Conservation (phyloP, 2,113 vertebrate genomes). For the Mastomys natalensis region DNA sequence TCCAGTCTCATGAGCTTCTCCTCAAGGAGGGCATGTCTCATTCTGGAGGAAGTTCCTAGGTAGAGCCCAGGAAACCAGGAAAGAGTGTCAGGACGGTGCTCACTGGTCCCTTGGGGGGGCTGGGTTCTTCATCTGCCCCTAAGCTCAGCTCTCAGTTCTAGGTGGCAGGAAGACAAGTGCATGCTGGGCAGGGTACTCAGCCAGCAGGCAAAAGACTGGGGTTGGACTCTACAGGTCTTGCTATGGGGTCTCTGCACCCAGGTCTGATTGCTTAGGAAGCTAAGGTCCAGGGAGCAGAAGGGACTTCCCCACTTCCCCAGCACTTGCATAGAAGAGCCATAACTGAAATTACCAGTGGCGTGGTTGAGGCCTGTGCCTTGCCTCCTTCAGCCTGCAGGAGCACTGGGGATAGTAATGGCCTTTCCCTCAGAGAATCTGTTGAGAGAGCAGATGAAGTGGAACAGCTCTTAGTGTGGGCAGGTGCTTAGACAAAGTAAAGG, state of each 20-base stretch:
- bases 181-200: no score
- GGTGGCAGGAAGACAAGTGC: not conserved
- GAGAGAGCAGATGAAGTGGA: no score
- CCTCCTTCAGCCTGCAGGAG: not conserved
- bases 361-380: not conserved
- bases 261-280: not conserved
- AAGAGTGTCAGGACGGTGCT: not conserved
- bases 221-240: not conserved
- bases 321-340: not conserved
- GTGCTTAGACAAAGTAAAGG: rapidly evolving
- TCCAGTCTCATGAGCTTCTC: not conserved
- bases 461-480: not conserved
- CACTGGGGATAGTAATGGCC: not conserved
- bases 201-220: not conserved
- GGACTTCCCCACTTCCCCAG: no score
- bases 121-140: not conserved
- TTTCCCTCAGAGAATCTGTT: not conserved
- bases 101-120: not conserved
- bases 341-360: rapidly evolving
- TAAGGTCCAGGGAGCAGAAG: not conserved
- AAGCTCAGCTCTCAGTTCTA: not conserved
- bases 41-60: not conserved
- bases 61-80: no score
- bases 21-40: not conserved
- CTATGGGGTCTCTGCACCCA: not conserved